Evolutionary conservation across 2,113 vertebrate species (phyloP).

Genomic region (Cyanoramphus novaezelandiae): DNA sequence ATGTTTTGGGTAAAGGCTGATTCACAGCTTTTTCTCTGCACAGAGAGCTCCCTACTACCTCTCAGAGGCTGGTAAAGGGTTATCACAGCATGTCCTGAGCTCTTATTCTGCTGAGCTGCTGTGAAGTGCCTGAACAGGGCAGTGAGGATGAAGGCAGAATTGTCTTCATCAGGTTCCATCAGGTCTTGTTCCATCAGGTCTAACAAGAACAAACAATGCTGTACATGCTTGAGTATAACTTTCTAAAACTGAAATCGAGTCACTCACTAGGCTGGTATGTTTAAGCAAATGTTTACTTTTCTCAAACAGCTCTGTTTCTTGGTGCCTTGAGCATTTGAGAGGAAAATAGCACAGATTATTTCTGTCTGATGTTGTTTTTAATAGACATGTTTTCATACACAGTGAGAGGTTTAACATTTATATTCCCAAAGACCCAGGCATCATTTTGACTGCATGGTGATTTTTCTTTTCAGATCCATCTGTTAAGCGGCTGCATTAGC

Average conservation of each 20-base stretch:
- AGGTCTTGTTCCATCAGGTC: rapidly evolving
- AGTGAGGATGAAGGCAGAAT: neutral
- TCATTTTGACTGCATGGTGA: neutral
- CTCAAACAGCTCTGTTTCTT: neutral
- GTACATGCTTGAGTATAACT: neutral
- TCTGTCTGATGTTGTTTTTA: slow-evolving; percentile 32
- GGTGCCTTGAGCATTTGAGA: neutral
- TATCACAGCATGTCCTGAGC: neutral
- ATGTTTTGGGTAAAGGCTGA: neutral
- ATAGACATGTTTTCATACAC: neutral
- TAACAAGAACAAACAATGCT: neutral
- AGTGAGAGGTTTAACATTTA: neutral
- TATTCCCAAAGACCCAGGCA: neutral
- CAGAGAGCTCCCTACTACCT: neutral
- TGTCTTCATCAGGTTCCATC: neutral
- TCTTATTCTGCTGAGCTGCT: neutral
- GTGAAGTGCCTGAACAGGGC: neutral
- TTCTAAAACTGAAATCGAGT: neutral
- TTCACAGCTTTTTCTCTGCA: neutral
- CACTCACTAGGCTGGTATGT: neutral
- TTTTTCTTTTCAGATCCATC: neutral
- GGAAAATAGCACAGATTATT: slow-evolving; percentile 11
- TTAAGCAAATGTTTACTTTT: slow-evolving; percentile 33
- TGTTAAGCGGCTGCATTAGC: neutral
- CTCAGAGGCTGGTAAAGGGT: neutral